phyloP scores from a whole-genome alignment of 2,113 vertebrate genomes.

The Empidonax traillii region DNA sequence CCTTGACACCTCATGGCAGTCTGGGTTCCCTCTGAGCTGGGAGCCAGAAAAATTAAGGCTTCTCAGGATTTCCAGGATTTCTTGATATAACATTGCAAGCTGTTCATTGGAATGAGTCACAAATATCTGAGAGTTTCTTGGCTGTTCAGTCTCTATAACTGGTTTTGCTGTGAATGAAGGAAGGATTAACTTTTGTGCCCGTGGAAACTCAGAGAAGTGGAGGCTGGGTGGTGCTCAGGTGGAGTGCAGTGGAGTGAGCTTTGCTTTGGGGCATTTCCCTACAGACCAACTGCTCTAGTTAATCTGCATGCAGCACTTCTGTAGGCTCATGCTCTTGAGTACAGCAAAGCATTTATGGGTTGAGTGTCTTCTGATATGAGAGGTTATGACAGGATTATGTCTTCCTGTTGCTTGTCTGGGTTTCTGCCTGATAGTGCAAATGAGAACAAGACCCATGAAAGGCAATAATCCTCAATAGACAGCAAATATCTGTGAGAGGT shows the following conservation, averaged over 20 bases:
- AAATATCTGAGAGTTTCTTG: neutral
- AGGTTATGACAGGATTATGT: neutral
- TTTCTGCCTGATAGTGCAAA: neutral
- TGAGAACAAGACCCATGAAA: neutral
- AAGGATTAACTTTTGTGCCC: neutral
- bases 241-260: neutral
- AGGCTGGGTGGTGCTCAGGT: neutral
- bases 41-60: neutral
- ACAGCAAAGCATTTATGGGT: neutral
- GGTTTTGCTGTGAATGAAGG: neutral
- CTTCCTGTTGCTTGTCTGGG: neutral
- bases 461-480: neutral
- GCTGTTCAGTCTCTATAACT: neutral
- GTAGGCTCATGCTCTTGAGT: neutral
- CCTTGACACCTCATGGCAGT: accelerated
- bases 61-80: neutral
- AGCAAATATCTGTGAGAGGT: neutral
- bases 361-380: neutral
- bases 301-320: neutral
- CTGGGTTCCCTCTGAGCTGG: neutral
- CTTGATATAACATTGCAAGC: neutral
- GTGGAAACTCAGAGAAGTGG: neutral
- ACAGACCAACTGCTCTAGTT: neutral
- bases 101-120: neutral
- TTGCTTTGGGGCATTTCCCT: neutral